These are phyloP conservation scores for Hyphantria cunea DNA, from an alignment of 1,140 invertebrate species.

Conservation along the genomic window DNA sequence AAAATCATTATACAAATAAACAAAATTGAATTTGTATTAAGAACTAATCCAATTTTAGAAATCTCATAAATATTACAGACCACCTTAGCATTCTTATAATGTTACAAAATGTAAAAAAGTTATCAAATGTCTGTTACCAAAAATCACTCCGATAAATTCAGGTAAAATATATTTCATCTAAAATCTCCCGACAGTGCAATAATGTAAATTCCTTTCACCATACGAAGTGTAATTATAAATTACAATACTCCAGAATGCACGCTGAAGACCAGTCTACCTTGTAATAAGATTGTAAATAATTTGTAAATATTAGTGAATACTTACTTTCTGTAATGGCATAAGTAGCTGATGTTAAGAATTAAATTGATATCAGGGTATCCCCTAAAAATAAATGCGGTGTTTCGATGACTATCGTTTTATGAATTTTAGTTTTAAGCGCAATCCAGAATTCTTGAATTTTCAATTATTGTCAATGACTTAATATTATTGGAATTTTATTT, in stretches of 20 bases:
- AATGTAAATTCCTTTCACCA: neutral
- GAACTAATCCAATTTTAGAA: too few relatives aligned
- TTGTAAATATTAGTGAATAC: constrained; percentile 68
- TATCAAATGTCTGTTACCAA: neutral
- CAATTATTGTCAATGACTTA: too few relatives aligned
- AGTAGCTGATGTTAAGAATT: constrained; percentile 47
- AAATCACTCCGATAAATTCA: neutral
- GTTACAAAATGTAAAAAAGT: neutral
- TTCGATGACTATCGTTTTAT: constrained; percentile 33
- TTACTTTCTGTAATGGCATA: constrained; percentile 35
- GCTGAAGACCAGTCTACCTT: too few relatives aligned
- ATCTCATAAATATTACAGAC: neutral
- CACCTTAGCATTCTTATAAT: neutral
- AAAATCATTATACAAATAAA: too few relatives aligned
- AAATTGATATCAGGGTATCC: constrained; percentile 77
- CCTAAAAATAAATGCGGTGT: constrained; percentile 45
- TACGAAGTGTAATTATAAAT: neutral
- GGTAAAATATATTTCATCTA: constrained; percentile 1
- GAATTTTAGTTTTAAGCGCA: neutral
- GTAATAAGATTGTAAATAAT: constrained; percentile 52
- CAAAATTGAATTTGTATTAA: too few relatives aligned
- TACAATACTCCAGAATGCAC: too few relatives aligned
- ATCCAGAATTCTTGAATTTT: too few relatives aligned
- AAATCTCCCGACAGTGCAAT: constrained; percentile 2
- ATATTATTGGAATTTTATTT: neutral